These are phyloP conservation scores for Microctenopoma lineatum DNA, from an alignment of 2,797 vertebrate genomes.

Conservation along the genomic window DNA sequence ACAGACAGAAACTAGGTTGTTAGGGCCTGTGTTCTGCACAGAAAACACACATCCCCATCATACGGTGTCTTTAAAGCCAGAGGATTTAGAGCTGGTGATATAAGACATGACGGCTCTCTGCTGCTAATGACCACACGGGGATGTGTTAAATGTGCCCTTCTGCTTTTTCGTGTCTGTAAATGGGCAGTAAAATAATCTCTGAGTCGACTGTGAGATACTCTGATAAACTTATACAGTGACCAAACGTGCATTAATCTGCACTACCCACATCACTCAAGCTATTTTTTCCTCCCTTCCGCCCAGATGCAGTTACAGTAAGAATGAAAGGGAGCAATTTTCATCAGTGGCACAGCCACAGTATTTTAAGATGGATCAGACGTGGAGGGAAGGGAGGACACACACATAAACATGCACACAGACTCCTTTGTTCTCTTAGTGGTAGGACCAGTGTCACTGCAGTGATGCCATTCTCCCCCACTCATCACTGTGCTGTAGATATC, in stretches of 20 bases:
- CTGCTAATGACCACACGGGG: constrained; percentile 63
- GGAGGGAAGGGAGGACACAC: constrained; percentile 51
- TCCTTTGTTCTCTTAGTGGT: constrained; percentile 66
- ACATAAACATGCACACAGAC: constrained; percentile 53
- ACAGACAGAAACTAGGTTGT: constrained; percentile 34
- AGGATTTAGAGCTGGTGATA: constrained; percentile 40
- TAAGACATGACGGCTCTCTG: constrained; percentile 45
- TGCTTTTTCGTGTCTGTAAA: constrained; percentile 46
- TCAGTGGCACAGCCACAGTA: constrained; percentile 68
- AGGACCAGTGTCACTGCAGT: constrained; percentile 57
- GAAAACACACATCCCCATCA: constrained; percentile 42
- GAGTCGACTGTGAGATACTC: constrained; percentile 57
- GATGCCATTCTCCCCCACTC: constrained; percentile 73
- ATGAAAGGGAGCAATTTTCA: constrained; percentile 75
- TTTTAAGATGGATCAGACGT: constrained; percentile 73
- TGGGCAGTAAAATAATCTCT: constrained; percentile 60
- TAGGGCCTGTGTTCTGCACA: constrained; percentile 48
- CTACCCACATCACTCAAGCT: constrained; percentile 71
- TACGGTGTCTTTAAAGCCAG: constrained; percentile 52
- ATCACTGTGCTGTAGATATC: constrained; percentile 55
- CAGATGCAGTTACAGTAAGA: constrained; percentile 56
- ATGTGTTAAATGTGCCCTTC: constrained; percentile 36
- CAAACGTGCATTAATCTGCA: constrained; percentile 67
- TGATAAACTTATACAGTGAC: constrained; percentile 67
- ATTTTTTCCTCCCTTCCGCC: background rate